phyloP scores from a whole-genome alignment of 30 jellyfish, hydroid and myxozoan species.

The Turritopsis rubra region DNA sequence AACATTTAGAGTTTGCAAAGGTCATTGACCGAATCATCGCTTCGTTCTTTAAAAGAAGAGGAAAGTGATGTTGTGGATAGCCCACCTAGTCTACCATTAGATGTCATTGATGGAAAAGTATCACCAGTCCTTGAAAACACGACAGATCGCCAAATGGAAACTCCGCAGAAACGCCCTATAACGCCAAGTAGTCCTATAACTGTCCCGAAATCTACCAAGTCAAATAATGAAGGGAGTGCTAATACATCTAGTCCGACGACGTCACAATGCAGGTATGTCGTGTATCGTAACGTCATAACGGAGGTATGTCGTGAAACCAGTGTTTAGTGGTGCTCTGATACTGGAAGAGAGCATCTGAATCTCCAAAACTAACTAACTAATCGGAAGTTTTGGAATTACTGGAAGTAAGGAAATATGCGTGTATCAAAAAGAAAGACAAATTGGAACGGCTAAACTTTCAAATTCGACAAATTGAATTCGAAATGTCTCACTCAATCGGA shows the following conservation, averaged over 20 bases:
- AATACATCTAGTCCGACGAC: constrained; percentile 22
- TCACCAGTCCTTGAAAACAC: neutral
- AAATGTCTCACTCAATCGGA: too few species aligned
- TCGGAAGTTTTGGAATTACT: too few species aligned
- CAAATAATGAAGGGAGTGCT: constrained; percentile 8
- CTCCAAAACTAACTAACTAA: too few species aligned
- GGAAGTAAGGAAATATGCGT: too few species aligned
- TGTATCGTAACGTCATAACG: neutral
- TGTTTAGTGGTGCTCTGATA: too few species aligned
- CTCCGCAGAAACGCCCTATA: constrained; percentile 13
- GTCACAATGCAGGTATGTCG: constrained; percentile 35
- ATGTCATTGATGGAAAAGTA: constrained; percentile 5
- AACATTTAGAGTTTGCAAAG: constrained; percentile 21
- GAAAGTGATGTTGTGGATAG: constrained; percentile 16
- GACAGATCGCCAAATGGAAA: neutral
- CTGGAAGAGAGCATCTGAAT: too few species aligned
- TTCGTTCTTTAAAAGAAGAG: constrained; percentile 26
- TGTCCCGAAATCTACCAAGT: constrained; percentile 11
- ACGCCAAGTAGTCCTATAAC: constrained; percentile 27
- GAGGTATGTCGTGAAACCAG: neutral
- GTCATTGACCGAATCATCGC: constrained; percentile 31
- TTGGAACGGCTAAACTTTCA: too few species aligned
- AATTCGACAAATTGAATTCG: too few species aligned
- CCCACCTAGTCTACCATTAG: constrained; percentile 29
- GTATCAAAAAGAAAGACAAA: too few species aligned